Conservation (phyloP, 2,797 vertebrate genomes). For the Melanogrammus aeglefinus region DNA sequence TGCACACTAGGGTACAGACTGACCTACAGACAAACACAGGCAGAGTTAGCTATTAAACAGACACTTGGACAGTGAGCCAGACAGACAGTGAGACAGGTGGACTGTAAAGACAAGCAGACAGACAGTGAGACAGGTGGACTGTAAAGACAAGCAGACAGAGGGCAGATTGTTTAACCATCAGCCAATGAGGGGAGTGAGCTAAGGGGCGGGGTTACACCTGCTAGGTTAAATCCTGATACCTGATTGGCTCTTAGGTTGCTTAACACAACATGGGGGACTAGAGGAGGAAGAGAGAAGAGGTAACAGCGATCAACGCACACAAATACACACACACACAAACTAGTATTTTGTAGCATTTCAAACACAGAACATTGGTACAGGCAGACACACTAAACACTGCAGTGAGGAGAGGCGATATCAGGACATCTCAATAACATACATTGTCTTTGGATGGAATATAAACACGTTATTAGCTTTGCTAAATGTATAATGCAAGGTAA, state of each 20-base stretch:
- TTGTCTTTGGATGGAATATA: too few relatives aligned
- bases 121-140: neutral
- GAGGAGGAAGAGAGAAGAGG: slow-evolving; percentile 32
- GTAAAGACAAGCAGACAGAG: neutral
- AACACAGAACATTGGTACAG: too few relatives aligned
- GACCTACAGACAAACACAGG: too few relatives aligned
- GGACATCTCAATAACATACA: neutral
- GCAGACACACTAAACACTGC: too few relatives aligned
- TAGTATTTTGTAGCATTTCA: too few relatives aligned
- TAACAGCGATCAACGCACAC: neutral
- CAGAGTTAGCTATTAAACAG: too few relatives aligned
- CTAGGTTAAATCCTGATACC: slow-evolving; percentile 75
- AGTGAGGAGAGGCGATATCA: neutral
- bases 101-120: neutral
- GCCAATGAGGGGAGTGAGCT: slow-evolving; percentile 14
- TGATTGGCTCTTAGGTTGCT: slow-evolving; percentile 87
- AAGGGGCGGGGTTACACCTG: slow-evolving; percentile 24
- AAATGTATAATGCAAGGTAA: too few relatives aligned
- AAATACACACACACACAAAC: neutral
- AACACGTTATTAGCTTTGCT: too few relatives aligned
- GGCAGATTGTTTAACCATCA: neutral
- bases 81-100: neutral
- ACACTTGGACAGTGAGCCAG: too few relatives aligned
- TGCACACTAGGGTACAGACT: too few relatives aligned
- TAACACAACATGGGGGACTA: slow-evolving; percentile 73